Conservation (phyloP, 2,113 vertebrate species). For the Probosciger aterrimus region DNA sequence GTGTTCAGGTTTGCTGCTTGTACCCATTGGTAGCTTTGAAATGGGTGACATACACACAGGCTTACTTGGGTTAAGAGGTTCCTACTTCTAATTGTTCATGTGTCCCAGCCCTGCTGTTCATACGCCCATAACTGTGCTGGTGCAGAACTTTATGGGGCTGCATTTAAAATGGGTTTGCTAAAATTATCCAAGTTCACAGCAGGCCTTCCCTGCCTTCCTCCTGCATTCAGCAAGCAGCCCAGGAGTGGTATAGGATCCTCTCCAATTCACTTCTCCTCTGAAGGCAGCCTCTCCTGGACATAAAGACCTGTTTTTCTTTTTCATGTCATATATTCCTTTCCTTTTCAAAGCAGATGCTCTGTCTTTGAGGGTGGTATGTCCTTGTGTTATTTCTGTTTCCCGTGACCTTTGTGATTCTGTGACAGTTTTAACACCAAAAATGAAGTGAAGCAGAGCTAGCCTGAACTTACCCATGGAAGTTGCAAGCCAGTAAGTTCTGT, state of each 20-base stretch:
- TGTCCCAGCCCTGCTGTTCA: not conserved
- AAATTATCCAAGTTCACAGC: not conserved
- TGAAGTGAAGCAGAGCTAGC: not conserved
- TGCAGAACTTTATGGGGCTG: not conserved
- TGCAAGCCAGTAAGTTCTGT: not conserved
- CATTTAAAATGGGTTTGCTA: not conserved
- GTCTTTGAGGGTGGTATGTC: not conserved
- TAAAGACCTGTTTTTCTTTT: not conserved
- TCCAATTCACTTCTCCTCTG: not conserved
- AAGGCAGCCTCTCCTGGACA: not conserved
- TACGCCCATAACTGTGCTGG: not conserved
- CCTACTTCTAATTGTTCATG: not conserved
- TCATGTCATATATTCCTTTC: not conserved
- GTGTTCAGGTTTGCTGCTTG: not conserved
- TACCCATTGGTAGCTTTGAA: not conserved
- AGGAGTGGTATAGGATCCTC: not conserved
- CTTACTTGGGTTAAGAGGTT: not conserved
- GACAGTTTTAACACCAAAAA: not conserved
- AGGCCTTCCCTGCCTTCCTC: not conserved
- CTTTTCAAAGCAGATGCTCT: not conserved
- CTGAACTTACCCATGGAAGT: not conserved
- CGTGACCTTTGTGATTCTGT: slow-evolving; percentile 13
- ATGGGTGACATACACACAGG: not conserved
- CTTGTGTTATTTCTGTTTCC: not conserved
- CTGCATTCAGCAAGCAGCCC: not conserved